phyloP scores from a whole-genome alignment of 1,140 invertebrate genomes.

The Plutomurus gul region DNA sequence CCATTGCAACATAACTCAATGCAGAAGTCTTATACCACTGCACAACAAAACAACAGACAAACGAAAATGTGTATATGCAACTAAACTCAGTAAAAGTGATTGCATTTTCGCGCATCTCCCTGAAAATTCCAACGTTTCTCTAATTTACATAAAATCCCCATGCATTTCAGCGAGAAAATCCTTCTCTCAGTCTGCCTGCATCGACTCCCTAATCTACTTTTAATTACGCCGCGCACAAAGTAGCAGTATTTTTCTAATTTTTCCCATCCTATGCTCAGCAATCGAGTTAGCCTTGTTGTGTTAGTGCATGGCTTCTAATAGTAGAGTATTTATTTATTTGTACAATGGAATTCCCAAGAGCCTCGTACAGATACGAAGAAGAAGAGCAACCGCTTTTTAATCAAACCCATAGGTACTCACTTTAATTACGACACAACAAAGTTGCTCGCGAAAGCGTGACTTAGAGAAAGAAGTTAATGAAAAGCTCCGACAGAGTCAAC shows the following conservation, averaged over 20 bases:
- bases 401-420: slow-evolving; percentile 11
- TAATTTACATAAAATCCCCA: slow-evolving; percentile 3
- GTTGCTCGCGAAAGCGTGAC: slow-evolving; percentile 11
- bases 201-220: slow-evolving; percentile 23
- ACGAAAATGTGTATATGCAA: too few relatives aligned
- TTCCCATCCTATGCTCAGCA: not conserved
- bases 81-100: not conserved
- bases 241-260: slow-evolving; percentile 17
- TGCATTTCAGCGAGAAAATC: not conserved
- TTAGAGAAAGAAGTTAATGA: slow-evolving; percentile 13
- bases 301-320: not conserved
- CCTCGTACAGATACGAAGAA: not conserved
- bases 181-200: not conserved
- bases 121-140: not conserved
- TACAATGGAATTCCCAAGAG: not conserved
- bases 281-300: not conserved
- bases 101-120: not conserved
- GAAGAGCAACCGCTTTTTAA: slow-evolving; percentile 3
- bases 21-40: too few relatives aligned
- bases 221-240: not conserved
- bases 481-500: slow-evolving; percentile 3
- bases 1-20: too few relatives aligned
- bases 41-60: too few relatives aligned
- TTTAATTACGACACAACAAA: slow-evolving; percentile 25
- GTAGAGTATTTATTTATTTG: not conserved